Evolutionary conservation across 1,140 invertebrate species (phyloP), one percentile per base, ranked within the genome.

Genomic region (Asbolus verrucosus): DNA sequence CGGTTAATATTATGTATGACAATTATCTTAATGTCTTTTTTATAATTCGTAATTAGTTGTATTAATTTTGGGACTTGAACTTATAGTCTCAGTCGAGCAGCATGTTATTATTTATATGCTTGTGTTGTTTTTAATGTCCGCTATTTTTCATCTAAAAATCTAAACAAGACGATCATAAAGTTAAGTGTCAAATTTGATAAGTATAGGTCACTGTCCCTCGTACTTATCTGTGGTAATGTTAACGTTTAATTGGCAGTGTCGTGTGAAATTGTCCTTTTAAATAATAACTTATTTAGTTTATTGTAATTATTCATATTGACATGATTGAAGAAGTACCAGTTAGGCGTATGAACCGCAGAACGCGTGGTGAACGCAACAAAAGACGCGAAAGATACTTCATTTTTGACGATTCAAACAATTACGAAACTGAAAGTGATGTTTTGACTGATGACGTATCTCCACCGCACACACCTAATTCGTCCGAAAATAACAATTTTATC

Each of bases 361-460:
- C 77, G 33, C 74, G 78, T 31, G 60, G 72, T 39, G 76, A 79
- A 70, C 75, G 78, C 62, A 79, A 72, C n/a, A 78, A 76, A 59
- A 70, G 78, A 43, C 72, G 78, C 14, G 73, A 79, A 70, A 41
- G 78, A 70, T 79, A 79, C 72, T 73, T 78, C 24, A 65, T 72
- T 54, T 62, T 31, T 15, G 72, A 70, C 43, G 62, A 72, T 54
- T 39, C 67, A 6, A 60, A 66, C 67, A 69, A 74, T 46, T 70
- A 50, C 19, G 43, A 65, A 15, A 39, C 21, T 14, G 66, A 67
- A 36, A 62, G 62, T 62, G 65, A 60, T 39, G 50, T 36, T 65
- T 60, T 68, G 39, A 67, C 66, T n/a, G 18, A 50, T 27, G 72
- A 73, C 8, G 24, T 18, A 41, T 54, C 19, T n/a, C 41, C 72